Percentiles rank a stretch among this genome's conserved stretches.
Evolutionary conservation across 2,113 vertebrate genomes (phyloP).

Genomic region (Sceloporus undulatus): DNA sequence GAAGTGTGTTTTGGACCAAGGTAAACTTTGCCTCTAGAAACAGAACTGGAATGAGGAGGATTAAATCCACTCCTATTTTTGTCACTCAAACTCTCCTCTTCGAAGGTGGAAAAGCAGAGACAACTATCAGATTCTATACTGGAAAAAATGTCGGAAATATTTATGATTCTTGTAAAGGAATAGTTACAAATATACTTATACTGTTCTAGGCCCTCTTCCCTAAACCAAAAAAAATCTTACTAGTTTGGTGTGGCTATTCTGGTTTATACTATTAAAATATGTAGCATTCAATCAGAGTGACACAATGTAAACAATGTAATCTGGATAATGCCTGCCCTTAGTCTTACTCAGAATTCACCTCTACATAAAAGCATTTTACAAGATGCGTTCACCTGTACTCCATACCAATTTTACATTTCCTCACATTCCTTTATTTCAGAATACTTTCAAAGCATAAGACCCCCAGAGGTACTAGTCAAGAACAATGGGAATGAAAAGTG

Average conservation of each 20-base stretch:
- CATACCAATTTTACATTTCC: neutral
- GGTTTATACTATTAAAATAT: neutral
- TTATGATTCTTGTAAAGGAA: neutral
- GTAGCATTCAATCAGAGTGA: neutral
- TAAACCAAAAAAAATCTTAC: neutral
- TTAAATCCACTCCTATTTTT: too few species aligned
- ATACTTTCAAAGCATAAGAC: neutral
- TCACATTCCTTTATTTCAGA: neutral
- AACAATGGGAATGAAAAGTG: neutral
- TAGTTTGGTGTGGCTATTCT: neutral
- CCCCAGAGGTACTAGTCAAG: neutral
- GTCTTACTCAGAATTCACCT: neutral
- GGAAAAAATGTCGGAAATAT: neutral
- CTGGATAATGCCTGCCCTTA: neutral
- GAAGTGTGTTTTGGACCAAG: too few species aligned
- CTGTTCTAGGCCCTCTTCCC: rapidly evolving
- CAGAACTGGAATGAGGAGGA: too few species aligned
- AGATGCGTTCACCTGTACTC: neutral
- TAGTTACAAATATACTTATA: neutral
- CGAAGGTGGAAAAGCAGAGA: too few species aligned
- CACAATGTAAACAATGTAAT: neutral
- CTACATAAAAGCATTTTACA: neutral
- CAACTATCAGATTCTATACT: neutral
- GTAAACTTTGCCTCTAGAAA: too few species aligned
- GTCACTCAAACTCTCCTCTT: too few species aligned